Base-by-base conservation (phyloP, 2,797 vertebrate species). In the Rhinogobio ventralis region DNA sequence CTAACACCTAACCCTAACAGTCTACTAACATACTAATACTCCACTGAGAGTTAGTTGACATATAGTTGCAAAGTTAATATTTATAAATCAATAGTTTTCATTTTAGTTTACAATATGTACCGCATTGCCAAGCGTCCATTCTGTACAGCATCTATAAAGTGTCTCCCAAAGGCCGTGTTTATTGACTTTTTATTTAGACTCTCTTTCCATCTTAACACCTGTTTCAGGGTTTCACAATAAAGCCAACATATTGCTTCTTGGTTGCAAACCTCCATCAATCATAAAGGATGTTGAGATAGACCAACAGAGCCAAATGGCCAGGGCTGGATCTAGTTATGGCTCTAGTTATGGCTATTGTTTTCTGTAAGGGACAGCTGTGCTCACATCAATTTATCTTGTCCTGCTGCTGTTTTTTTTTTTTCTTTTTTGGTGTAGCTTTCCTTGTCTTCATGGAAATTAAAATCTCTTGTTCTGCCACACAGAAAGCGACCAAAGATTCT, bases 171-270 rank as follows among this genome's bases (percentile, higher is more conserved):
- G 55, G 33, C 42, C 11, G n/a, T 25, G 33, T 68, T 45, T 62
- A 76, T 67, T 28, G 30, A 55, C 62, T 36, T 68, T 57, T 69
- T 69, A 81, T 81, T 57, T 23, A 71, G 68, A 25, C n/a, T 71
- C 9, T 68, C 42, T n/a, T 33, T 36, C 14, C 23, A 55, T 45
- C 19, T 76, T 53, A 53, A 74, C 74, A 42, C 60, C 72, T n/a
- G 64, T 84, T 67, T 60, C 28, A 67, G 19, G 46, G 39, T 49
- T 78, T 51, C 71, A 75, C 90, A 91, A 90, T 86, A 49, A 90
- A 90, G 90, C 64, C 82, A 87, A 90, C 89, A 79, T 68, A 49
- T 84, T 87, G 51, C 8, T 15, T 45, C 73, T 78, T 36, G 74
- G 13, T 69, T 71, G 74, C 82, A 71, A 78, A 69, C 36, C 53